Evolutionary conservation across 2,888 invertebrate genomes (phyloP).

Genomic region (Agonopterix heracliana): DNA sequence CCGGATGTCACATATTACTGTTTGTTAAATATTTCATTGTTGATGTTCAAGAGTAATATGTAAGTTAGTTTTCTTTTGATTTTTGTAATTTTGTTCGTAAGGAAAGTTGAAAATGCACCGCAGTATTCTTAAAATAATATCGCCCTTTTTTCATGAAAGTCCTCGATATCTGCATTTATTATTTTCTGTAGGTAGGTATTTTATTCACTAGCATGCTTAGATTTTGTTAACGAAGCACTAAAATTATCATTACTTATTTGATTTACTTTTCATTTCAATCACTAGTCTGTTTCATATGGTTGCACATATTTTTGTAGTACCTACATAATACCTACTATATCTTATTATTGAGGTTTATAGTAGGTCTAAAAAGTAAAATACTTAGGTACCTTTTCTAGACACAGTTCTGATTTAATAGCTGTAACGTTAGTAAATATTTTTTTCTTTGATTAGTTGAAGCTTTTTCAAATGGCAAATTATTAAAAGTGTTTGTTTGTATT

Average conservation of each 20-base stretch:
- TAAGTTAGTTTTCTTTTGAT: conserved; percentile 30
- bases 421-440: background rate
- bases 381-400: background rate
- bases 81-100: conserved; percentile 21
- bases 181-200: background rate
- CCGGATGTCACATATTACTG: conserved; percentile 39
- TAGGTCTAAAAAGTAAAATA: background rate
- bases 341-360: background rate
- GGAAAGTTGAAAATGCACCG: conserved; percentile 32
- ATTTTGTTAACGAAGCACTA: background rate
- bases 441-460: background rate
- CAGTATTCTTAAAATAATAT: conserved; percentile 39
- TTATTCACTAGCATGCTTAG: background rate
- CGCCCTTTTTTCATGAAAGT: conserved; percentile 24
- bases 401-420: background rate
- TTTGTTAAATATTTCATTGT: conserved; percentile 32
- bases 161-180: conserved; percentile 42
- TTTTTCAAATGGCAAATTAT: background rate
- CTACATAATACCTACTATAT: background rate
- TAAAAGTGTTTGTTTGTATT: conserved; percentile 11
- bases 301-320: background rate
- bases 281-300: background rate
- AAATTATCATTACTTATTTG: background rate
- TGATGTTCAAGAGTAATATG: conserved; percentile 31
- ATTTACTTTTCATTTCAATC: background rate